Evolutionary conservation across 2,113 vertebrate genomes (phyloP).

Genomic region (Misgurnus mizolepis): DNA sequence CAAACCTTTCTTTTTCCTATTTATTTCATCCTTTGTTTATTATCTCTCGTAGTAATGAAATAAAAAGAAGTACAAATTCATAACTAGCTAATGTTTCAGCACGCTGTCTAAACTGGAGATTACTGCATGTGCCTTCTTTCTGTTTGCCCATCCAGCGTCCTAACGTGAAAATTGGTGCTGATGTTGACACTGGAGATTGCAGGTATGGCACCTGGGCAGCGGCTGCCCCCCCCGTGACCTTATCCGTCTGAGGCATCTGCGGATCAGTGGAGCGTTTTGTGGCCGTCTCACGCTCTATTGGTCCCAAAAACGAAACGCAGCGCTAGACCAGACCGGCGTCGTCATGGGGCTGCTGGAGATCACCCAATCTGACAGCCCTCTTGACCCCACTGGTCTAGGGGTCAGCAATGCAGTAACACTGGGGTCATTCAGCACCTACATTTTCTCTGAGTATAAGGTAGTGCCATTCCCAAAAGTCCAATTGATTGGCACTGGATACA

Average conservation of each 20-base stretch:
- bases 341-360: conserved; percentile 14
- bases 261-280: conserved; percentile 35
- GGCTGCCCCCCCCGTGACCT: conserved; percentile 43
- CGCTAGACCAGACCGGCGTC: conserved; percentile 39
- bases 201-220: conserved; percentile 19
- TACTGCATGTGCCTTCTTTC: not conserved
- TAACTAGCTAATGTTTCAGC: not conserved
- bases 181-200: conserved; percentile 12
- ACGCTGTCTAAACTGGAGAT: not conserved
- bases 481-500: conserved; percentile 3
- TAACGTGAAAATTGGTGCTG: not conserved
- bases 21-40: not conserved
- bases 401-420: not conserved
- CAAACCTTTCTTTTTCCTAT: not conserved
- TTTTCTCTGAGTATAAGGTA: too few species aligned
- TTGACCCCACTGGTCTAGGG: not conserved
- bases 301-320: conserved; percentile 53
- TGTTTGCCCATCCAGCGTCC: not conserved
- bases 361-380: not conserved
- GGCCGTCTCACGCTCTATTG: conserved; percentile 54
- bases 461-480: not conserved
- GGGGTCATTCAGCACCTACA: not conserved
- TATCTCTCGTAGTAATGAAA: not conserved
- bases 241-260: conserved; percentile 32
- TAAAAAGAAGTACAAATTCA: not conserved